Base-by-base conservation (phyloP, 1,140 invertebrate genomes). In the Stegodyphus mimosarum region DNA sequence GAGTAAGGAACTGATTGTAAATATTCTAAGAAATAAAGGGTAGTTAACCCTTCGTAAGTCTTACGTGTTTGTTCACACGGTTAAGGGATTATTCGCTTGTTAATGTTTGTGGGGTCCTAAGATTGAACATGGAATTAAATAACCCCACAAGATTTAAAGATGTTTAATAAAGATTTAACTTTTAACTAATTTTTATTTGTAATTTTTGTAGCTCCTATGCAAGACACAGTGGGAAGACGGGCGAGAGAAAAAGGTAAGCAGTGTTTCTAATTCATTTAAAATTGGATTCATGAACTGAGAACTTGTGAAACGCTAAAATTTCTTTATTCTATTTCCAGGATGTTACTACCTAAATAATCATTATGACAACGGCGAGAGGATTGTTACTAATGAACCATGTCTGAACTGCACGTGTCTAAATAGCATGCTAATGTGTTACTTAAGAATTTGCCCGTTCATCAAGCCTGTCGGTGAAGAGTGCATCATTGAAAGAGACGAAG, bases 331-430 rank as follows among this genome's bases (percentile, higher is more conserved):
- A 51, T 66, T 63, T 73, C n/a, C 51, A 90, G 96, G 96, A 88
- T 98, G 97, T 91, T 97, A 96, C 91, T 97, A 98, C 92, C 96
- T 97, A 92, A 96, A 95, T 90, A 94, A 96, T 90, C 95, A 96
- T 89, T 98, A 98, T 91, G 94, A 95, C 87, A 96, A 98, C 91
- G 96, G 96, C 70, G 96, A 97, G 89, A 93, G 95, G 88, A 98
- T 98, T 89, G 93, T 96, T 90, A 98, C 96, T 86, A 67, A 84
- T 18, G 97, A 98, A 90, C 96, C 96, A 88, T 98, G 97, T 91
- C 92, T 98, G 63, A 98, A 98, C 91, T 98, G 97, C 91, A 98
- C 96, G 76, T 98, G 97, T 91, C 95, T 96, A 91, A 96, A 97
- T 89, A 93, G 94, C 88, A 97, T 97, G 96, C 92, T 98, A 64